Conservation (phyloP, 2,888 invertebrate species). For the Eupeodes luniger region DNA sequence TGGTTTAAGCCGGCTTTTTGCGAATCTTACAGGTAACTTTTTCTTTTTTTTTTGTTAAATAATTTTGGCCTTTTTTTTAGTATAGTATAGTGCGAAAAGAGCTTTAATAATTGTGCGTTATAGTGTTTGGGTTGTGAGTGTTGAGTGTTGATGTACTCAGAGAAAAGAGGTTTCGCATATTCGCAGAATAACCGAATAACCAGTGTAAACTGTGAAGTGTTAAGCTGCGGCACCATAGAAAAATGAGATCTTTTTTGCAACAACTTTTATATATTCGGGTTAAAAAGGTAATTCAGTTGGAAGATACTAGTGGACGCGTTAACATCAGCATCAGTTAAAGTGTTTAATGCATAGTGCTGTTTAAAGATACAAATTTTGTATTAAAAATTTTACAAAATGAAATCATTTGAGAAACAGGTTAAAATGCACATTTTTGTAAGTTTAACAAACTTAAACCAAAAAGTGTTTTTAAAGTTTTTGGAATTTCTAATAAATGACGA, state of each 20-base stretch:
- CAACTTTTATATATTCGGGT: neutral
- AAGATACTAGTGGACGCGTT: neutral
- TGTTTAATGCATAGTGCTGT: no score
- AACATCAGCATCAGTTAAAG: neutral
- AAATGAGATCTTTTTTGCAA: neutral
- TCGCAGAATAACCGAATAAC: neutral
- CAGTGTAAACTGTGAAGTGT: slow-evolving; percentile 11
- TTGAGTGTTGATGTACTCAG: neutral
- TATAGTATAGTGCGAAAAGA: neutral
- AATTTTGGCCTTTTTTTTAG: slow-evolving; percentile 20
- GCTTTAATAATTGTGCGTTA: slow-evolving; percentile 26
- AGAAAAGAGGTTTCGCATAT: slow-evolving; percentile 13
- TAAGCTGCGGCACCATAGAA: neutral
- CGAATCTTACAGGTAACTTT: slow-evolving; percentile 44
- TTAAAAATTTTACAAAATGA: neutral
- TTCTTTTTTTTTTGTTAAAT: neutral
- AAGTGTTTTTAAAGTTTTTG: neutral
- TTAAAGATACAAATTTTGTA: neutral
- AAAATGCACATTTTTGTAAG: neutral
- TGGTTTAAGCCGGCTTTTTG: slow-evolving; percentile 53
- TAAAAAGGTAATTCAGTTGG: slow-evolving; percentile 27
- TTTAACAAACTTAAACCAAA: neutral
- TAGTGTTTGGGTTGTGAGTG: slow-evolving; percentile 19
- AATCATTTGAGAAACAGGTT: neutral
- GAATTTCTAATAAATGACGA: neutral